Base-by-base conservation (phyloP, 2,888 invertebrate species). In the Doris montereyensis region DNA sequence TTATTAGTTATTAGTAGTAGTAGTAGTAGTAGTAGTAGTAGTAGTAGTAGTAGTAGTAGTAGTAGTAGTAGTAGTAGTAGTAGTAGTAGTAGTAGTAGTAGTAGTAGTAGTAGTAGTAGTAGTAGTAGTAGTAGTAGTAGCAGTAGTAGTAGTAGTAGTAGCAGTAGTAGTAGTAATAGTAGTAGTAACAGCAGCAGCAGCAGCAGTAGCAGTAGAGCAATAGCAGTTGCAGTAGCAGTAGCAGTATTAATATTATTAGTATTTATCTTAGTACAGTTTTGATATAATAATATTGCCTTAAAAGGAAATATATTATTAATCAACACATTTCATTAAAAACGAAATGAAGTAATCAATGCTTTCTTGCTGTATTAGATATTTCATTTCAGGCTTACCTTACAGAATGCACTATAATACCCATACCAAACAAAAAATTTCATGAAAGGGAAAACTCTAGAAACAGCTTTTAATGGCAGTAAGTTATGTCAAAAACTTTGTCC, bases 221-320 rank as follows among this genome's bases (percentile, higher is more conserved):
- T 41, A 41, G 52, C 17, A 41, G 52, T 41, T 10, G 52, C 17
- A 88, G 87, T 41, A 41, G 52, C 17, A 41, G 52, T 41, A n/a
- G n/a, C 17, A 41, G 52, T 41, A 41, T 41, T 41, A 41, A 17
- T 41, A 41, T 5, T 41, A 17, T 41, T 10, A 10, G 52, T 41
- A 41, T 5, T 41, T 10, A 17, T 41, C 5, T 5, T 41, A 41
- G 52, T 41, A 41, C n/a, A n/a, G n/a, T n/a, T n/a, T n/a, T n/a
- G n/a, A n/a, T n/a, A n/a, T n/a, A n/a, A n/a, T n/a, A n/a, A n/a
- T n/a, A n/a, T n/a, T n/a, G n/a, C n/a, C n/a, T n/a, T n/a, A n/a
- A n/a, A n/a, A n/a, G n/a, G n/a, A n/a, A n/a, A n/a, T n/a, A n/a
- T n/a, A n/a, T n/a, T n/a, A n/a, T n/a, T n/a, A n/a, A n/a, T n/a